These are phyloP conservation scores for Onychomys torridus DNA, from an alignment of 2,797 vertebrate species.

Conservation along the genomic window DNA sequence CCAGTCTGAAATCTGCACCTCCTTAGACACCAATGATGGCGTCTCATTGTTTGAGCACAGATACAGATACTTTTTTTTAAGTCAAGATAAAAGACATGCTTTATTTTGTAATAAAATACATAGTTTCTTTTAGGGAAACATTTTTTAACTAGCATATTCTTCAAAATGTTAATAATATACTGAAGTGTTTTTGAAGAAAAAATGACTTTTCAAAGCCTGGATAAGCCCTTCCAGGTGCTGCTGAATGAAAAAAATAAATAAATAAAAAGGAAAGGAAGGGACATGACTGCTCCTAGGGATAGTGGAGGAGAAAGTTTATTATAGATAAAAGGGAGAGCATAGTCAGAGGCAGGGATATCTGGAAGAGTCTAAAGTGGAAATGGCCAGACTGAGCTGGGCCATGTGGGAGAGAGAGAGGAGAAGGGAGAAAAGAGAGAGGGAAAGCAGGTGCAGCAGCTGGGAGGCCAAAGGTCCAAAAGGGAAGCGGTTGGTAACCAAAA, in stretches of 20 bases:
- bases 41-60: constrained; percentile 67
- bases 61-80: background rate
- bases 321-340: background rate
- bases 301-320: background rate
- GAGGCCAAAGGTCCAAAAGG: background rate
- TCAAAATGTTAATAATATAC: constrained; percentile 65
- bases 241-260: background rate
- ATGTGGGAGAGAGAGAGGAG: background rate
- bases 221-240: background rate
- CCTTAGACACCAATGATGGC: background rate
- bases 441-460: background rate
- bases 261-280: background rate
- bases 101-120: constrained; percentile 78
- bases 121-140: constrained; percentile 57
- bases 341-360: too few relatives aligned
- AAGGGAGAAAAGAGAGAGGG: background rate
- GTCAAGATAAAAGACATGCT: constrained; percentile 29
- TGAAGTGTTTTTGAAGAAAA: background rate
- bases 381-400: background rate
- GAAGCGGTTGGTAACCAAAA: background rate
- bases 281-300: background rate
- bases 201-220: constrained; percentile 30
- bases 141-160: constrained; percentile 71
- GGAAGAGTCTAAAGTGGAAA: background rate
- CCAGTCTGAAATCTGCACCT: background rate